Conservation (phyloP, 2,797 vertebrate genomes). For the Pitangus sulphuratus region DNA sequence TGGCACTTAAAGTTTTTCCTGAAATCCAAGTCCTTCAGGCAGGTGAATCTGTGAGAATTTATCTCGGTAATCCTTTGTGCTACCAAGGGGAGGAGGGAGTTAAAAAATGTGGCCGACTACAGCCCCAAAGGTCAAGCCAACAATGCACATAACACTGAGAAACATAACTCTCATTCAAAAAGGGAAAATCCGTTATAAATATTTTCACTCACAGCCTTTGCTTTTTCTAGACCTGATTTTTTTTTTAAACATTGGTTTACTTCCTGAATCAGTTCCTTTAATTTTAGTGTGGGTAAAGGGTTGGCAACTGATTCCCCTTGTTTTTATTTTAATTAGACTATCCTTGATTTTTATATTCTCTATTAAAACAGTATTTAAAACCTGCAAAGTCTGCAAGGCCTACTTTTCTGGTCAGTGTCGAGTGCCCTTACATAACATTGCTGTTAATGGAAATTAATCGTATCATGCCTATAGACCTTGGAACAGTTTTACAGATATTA, state of each 20-base stretch:
- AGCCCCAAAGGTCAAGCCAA: background rate
- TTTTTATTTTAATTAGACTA: background rate
- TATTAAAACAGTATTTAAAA: slow-evolving; percentile 18
- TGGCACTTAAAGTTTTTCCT: background rate
- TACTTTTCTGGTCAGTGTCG: background rate
- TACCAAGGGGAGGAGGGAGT: background rate
- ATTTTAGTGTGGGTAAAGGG: background rate
- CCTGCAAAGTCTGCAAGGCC: background rate
- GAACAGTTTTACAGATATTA: slow-evolving; percentile 44
- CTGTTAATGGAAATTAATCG: slow-evolving; percentile 43
- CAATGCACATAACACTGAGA: background rate
- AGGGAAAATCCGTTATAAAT: background rate
- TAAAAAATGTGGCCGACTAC: background rate
- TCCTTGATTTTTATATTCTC: background rate
- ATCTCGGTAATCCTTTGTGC: background rate
- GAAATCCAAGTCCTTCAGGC: background rate
- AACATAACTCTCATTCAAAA: background rate
- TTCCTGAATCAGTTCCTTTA: background rate
- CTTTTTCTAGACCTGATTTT: background rate
- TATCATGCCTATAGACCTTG: background rate
- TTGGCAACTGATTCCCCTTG: background rate
- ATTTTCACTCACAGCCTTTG: background rate
- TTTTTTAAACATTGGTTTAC: background rate
- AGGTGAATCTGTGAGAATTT: background rate
- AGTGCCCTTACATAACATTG: background rate